A percentile compares a stretch with the other conserved stretches of the same genome.
phyloP scores from a whole-genome alignment of 2,113 vertebrate species.

The Rutilus rutilus region DNA sequence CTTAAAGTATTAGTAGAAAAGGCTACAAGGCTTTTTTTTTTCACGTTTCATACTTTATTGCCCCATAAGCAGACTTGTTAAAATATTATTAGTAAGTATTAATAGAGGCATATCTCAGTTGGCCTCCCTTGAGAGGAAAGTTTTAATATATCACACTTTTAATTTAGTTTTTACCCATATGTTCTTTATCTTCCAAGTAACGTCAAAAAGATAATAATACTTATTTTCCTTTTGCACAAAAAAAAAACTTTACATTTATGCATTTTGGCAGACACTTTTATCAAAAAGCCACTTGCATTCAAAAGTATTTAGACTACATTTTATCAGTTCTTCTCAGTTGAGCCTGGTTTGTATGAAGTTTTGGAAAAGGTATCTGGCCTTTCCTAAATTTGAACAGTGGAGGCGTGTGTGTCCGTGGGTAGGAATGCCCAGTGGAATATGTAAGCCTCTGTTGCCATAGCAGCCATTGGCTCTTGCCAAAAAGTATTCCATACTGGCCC shows the following conservation, averaged over 20 bases:
- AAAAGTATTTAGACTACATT: no score
- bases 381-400: conserved; percentile 23
- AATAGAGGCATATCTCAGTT: background rate
- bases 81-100: background rate
- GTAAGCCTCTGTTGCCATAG: conserved; percentile 58
- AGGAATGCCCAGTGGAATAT: conserved; percentile 49
- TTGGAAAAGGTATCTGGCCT: conserved; percentile 14
- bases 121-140: background rate
- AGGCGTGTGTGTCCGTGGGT: conserved; percentile 42
- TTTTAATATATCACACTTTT: background rate
- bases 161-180: background rate
- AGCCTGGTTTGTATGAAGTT: background rate
- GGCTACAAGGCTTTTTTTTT: no score
- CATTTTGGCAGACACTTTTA: no score
- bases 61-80: background rate
- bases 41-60: background rate
- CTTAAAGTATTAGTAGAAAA: background rate
- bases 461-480: conserved; percentile 54
- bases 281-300: no score
- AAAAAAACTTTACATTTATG: background rate
- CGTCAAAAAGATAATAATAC: background rate
- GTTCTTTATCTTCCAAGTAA: background rate
- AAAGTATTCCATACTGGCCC: conserved; percentile 49
- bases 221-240: background rate
- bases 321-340: no score